Evolutionary conservation across 2,797 vertebrate species (phyloP), one percentile per base, ranked within the genome.

Genomic region (Onychomys arenicola): DNA sequence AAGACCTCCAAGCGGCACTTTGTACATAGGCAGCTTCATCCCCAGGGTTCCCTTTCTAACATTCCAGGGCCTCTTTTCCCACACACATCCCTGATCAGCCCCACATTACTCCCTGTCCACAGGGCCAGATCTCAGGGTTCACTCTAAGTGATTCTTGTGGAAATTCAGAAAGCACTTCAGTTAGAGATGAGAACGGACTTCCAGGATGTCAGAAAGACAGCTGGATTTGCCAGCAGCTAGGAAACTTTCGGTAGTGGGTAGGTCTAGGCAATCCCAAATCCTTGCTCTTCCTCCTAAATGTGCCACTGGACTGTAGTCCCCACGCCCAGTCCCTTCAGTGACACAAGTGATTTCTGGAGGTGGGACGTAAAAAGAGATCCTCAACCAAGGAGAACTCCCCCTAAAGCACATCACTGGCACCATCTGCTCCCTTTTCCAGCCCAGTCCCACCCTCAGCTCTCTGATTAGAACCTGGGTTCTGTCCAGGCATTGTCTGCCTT

Each of bases 401-500:
- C 27, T 78, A 1, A 40, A 59, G 71, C 40, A 52, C 27, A n/a
- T 71, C 84, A 13, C 63, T 43, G 46, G 91, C 23, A 59, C 80
- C 83, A 75, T 85, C 91, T 86, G 93, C 80, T 93, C 86, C 40
- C 52, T 4, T 2, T 71, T 46, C 81, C 89, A 52, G 46, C 1
- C n/a, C 88, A 65, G n/a, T 34, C 73, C 93, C 57, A n/a, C 43
- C 76, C 90, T 89, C 43, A 59, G 87, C 84, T 82, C 78, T 92
- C 93, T 75, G 95, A 92, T 95, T 92, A 86, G 96, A 93, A 97
- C 76, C 96, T 96, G 97, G 95, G 95, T 63, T 85, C 93, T 46
- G 90, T 95, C 95, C 97, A 97, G 92, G 90, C 92, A 96, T 92
- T 96, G 94, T 96, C 96, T 94, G 94, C 90, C 55, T 92, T 93